These are phyloP conservation scores for Orbicella faveolata DNA, from an alignment of 64 coral and sea anemone species.

Conservation along the genomic window DNA sequence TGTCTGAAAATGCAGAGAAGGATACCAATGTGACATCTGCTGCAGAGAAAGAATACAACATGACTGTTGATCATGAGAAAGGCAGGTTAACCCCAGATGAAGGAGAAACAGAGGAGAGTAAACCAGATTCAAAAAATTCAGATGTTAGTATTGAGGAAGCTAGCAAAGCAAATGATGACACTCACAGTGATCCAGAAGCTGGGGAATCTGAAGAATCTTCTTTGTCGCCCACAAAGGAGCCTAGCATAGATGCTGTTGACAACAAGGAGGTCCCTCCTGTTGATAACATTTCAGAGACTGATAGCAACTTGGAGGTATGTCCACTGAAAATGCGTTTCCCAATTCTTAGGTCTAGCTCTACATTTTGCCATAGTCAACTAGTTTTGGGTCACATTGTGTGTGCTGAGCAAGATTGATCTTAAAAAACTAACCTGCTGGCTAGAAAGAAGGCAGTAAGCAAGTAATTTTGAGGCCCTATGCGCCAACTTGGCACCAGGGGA, in stretches of 20 bases:
- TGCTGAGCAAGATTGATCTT: too few relatives aligned
- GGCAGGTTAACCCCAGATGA: not conserved
- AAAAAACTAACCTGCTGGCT: too few relatives aligned
- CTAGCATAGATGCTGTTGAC: not conserved
- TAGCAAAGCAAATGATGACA: not conserved
- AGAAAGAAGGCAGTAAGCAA: too few relatives aligned
- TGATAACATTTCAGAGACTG: not conserved
- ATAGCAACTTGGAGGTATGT: slow-evolving; percentile 1
- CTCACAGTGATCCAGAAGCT: slow-evolving; percentile 30
- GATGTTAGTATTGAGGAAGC: not conserved
- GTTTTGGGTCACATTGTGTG: too few relatives aligned
- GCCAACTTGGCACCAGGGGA: too few relatives aligned
- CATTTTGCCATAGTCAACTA: too few relatives aligned
- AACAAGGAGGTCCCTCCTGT: not conserved
- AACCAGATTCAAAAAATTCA: not conserved
- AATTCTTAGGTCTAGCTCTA: too few relatives aligned
- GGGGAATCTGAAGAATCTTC: slow-evolving; percentile 10
- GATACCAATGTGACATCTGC: not conserved
- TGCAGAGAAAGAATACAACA: not conserved
- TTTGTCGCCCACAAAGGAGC: slow-evolving; percentile 1
- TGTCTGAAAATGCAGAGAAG: not conserved
- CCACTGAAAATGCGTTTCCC: not conserved
- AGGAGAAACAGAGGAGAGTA: not conserved
- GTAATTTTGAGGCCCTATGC: too few relatives aligned
- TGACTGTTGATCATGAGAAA: not conserved